Evolutionary conservation across 2,888 invertebrate genomes (phyloP).

Genomic region (Limnephilus lunatus): DNA sequence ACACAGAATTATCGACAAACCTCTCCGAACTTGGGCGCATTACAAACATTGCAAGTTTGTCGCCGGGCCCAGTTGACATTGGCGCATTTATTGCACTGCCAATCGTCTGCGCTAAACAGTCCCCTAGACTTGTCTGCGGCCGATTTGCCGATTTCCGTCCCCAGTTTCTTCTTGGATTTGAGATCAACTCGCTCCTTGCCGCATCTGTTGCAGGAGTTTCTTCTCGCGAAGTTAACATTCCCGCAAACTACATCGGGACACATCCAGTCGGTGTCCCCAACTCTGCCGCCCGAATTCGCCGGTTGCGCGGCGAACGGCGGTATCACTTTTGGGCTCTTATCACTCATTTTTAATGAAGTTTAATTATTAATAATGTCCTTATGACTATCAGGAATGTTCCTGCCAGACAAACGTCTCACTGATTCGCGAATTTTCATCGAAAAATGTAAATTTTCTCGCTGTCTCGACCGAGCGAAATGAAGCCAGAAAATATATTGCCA

Average conservation of each 20-base stretch:
- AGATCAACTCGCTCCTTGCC: slow-evolving; percentile 81
- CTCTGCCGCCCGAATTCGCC: slow-evolving; percentile 50
- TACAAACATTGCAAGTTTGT: slow-evolving; percentile 98
- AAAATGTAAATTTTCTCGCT: slow-evolving; percentile 5
- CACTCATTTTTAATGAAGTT: slow-evolving; percentile 7
- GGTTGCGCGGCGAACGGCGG: slow-evolving; percentile 47
- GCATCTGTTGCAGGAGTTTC: slow-evolving; percentile 92
- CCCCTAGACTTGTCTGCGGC: slow-evolving; percentile 99
- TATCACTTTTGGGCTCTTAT: slow-evolving; percentile 45
- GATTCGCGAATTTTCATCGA: slow-evolving; percentile 41
- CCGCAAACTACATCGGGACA: slow-evolving; percentile 86
- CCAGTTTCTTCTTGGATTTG: slow-evolving; percentile 85
- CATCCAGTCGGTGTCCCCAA: slow-evolving; percentile 79
- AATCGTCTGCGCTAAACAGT: slow-evolving; percentile 97
- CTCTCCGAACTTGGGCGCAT: slow-evolving; percentile 97
- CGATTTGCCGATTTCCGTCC: slow-evolving; percentile 98
- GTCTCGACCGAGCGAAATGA: slow-evolving; percentile 3
- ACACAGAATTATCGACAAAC: slow-evolving; percentile 71
- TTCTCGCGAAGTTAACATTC: slow-evolving; percentile 95
- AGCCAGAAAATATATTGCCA: slow-evolving; percentile 40
- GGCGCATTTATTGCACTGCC: slow-evolving; percentile 99
- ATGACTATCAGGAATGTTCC: neutral
- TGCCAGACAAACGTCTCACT: neutral
- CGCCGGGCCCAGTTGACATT: slow-evolving; percentile 99
- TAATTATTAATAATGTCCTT: neutral